Conservation (phyloP, 2,797 vertebrate species). For the Hyperoplus lanceolatus region DNA sequence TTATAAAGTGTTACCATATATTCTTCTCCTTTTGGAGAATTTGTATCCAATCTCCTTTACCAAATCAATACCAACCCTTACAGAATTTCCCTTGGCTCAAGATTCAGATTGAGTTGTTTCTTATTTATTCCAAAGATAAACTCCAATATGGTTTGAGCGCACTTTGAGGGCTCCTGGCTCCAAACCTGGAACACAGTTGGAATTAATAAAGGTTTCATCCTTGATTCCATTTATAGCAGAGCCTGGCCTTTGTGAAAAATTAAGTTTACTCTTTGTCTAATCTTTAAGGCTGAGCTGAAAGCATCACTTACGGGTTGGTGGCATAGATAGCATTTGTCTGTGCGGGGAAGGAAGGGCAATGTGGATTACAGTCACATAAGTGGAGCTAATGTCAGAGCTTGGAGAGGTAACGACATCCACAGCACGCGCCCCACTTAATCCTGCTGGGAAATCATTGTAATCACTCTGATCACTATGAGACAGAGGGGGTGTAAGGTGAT, state of each 20-base stretch:
- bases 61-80: conserved; percentile 55
- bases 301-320: conserved; percentile 24
- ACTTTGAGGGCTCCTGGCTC: conserved; percentile 32
- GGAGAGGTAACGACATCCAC: conserved; percentile 55
- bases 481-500: not conserved
- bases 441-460: conserved; percentile 59
- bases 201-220: conserved; percentile 48
- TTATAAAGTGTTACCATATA: no score
- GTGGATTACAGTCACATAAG: conserved; percentile 43
- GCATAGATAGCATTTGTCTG: conserved; percentile 18
- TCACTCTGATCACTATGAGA: conserved; percentile 29
- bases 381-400: conserved; percentile 38
- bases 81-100: conserved; percentile 41
- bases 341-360: conserved; percentile 13
- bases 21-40: conserved; percentile 40
- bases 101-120: conserved; percentile 43
- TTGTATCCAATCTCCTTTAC: conserved; percentile 51
- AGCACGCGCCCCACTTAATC: conserved; percentile 42
- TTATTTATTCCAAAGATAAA: conserved; percentile 36
- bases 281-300: conserved; percentile 35
- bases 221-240: conserved; percentile 15
- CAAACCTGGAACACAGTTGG: conserved; percentile 26
- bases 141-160: conserved; percentile 30
- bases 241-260: conserved; percentile 34
- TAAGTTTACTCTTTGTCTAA: conserved; percentile 33